These are phyloP conservation scores for Prochilodus magdalenae DNA, from an alignment of 2,113 vertebrate species.

Conservation along the genomic window DNA sequence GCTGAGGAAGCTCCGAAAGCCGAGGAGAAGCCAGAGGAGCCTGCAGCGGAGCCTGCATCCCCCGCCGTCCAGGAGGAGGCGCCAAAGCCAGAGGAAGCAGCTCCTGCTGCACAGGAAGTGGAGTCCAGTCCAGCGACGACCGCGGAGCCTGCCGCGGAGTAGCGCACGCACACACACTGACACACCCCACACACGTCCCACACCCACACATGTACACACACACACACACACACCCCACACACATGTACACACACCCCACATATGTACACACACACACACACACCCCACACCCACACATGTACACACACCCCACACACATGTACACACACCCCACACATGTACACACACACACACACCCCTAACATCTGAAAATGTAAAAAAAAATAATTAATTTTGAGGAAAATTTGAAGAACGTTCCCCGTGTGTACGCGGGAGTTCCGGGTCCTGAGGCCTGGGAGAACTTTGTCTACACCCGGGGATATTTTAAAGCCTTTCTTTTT, in stretches of 20 bases:
- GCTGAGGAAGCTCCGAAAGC: constrained; percentile 67
- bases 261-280: too few relatives aligned
- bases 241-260: too few relatives aligned
- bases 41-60: constrained; percentile 70
- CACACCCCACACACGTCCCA: too few relatives aligned
- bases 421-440: constrained; percentile 91
- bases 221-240: constrained; percentile 1
- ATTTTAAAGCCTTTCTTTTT: constrained; percentile 83
- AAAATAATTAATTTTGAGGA: constrained; percentile 62
- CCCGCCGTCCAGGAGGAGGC: constrained; percentile 73
- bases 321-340: background rate
- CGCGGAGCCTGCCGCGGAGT: constrained; percentile 78
- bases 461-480: constrained; percentile 90
- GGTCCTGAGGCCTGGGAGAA: constrained; percentile 88
- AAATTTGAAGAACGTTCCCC: constrained; percentile 83
- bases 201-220: too few relatives aligned
- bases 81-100: constrained; percentile 79
- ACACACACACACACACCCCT: background rate
- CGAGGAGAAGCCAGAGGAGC: constrained; percentile 64
- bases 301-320: too few relatives aligned
- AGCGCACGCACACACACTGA: constrained; percentile 43
- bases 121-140: constrained; percentile 83
- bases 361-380: background rate
- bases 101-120: constrained; percentile 77
- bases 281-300: too few relatives aligned